A percentile compares a stretch with the other conserved stretches of the same genome.
These are phyloP conservation scores for Plebejus argus DNA, from an alignment of 2,888 invertebrate species.

Conservation along the genomic window DNA sequence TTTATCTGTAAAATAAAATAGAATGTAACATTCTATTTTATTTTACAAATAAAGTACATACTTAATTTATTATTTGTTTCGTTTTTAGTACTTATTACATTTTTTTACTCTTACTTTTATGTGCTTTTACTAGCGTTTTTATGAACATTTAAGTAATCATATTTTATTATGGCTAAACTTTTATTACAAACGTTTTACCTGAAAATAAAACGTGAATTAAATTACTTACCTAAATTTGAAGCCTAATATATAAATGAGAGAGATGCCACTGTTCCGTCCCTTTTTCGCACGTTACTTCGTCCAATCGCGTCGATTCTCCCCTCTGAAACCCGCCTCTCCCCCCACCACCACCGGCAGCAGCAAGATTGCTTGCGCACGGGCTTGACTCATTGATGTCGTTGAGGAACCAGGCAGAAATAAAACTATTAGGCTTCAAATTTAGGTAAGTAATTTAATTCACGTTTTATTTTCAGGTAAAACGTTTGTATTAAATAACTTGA, in stretches of 20 bases:
- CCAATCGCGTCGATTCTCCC: neutral
- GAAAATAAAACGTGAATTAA: slow-evolving; percentile 13
- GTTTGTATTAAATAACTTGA: slow-evolving; percentile 30
- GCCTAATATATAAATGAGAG: slow-evolving; percentile 28
- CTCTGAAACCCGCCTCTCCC: neutral
- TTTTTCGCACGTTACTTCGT: neutral
- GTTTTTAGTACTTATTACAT: no score
- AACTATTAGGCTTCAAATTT: slow-evolving; percentile 26
- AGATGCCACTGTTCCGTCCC: neutral
- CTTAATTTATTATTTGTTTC: no score
- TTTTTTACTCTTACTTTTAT: no score
- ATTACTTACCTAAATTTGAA: no score
- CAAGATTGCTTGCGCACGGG: neutral
- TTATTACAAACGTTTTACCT: slow-evolving; percentile 30
- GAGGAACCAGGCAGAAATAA: slow-evolving; percentile 21
- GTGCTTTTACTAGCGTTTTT: no score
- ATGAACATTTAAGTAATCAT: no score
- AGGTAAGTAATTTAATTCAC: slow-evolving; percentile 21
- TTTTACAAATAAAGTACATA: no score
- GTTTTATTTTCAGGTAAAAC: slow-evolving; percentile 27
- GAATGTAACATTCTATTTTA: no score
- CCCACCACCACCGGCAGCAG: neutral
- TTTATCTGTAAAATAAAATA: no score
- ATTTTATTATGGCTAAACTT: no score
- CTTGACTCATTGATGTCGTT: slow-evolving; percentile 25